Evolutionary conservation across 23 tunicate genomes (phyloP), one percentile per base, ranked within the genome.

Genomic region (Ciona savignyi): DNA sequence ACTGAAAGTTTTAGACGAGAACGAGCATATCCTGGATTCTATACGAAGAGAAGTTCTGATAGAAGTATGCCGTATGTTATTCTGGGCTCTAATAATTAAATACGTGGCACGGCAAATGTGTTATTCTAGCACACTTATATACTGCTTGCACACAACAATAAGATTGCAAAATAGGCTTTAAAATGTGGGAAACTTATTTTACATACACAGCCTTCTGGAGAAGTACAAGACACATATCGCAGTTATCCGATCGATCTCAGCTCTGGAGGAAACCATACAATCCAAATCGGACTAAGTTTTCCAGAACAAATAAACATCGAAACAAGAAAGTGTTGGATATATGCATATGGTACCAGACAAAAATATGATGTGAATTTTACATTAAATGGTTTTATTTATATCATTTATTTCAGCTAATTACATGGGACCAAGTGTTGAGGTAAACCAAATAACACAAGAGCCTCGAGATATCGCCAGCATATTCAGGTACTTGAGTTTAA

Each of bases 401-500:
- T 63, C 15, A 9, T 74, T 60, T 20, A 6, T 78, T 80, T 4
- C 69, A 86, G 93, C 85, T 25, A 86, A 80, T 49, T 75, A 65
- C 23, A 33, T 86, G 81, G 93, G 93, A 2, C 93, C 93, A 0
- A 62, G 62, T 29, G 80, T 80, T 80, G 93, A 86, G 66, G 67
- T 80, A 4, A 77, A 86, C 62, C 93, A 83, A 2, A 34, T 80
- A 11, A 80, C 77, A 21, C 32, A 86, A 51, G 70, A 80, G 35
- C 93, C 93, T 1, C 73, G 65, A 42, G 67, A 74, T 63, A 67
- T 80, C 27, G 32, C 49, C 25, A 75, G 66, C 2, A 80, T 80
- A 35, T 74, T 86, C 71, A 86, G 78, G 85, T 73, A 80, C 15
- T 42, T 42, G 15, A 42, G 15, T 42, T 42, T 42, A n/a, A n/a